Percentiles rank a stretch among this genome's conserved stretches.
Evolutionary conservation across 2,888 invertebrate genomes (phyloP).

Genomic region (Monopis laevigella): DNA sequence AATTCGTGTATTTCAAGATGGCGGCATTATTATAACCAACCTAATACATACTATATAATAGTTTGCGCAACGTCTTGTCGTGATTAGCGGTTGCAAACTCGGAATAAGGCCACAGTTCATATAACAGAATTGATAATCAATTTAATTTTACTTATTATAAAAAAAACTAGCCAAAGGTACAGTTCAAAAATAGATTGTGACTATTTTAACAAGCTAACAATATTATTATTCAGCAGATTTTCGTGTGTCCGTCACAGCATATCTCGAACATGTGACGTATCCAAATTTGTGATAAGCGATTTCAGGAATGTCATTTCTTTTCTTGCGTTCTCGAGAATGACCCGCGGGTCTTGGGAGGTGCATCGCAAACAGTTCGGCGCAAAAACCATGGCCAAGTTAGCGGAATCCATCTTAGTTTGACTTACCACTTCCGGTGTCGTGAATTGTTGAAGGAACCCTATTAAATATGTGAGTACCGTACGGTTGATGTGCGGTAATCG

Average conservation of each 20-base stretch:
- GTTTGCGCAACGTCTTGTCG: no score
- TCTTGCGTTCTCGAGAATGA: constrained; percentile 96
- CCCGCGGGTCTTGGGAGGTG: constrained; percentile 91
- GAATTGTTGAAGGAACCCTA: constrained; percentile 85
- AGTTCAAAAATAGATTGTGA: no score
- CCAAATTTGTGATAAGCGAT: constrained; percentile 92
- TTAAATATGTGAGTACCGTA: constrained; percentile 77
- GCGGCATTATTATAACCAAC: no score
- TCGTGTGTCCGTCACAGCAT: constrained; percentile 72
- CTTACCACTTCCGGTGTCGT: constrained; percentile 89
- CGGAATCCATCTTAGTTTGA: constrained; percentile 98
- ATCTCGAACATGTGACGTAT: constrained; percentile 83
- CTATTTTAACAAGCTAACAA: constrained; percentile 22
- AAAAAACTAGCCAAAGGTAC: no score
- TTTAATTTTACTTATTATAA: no score
- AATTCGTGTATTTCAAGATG: no score
- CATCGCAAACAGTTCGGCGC: constrained; percentile 97
- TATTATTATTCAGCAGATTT: constrained; percentile 49
- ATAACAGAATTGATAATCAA: no score
- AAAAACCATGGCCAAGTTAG: constrained; percentile 98
- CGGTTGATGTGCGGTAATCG: constrained; percentile 90
- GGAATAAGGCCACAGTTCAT: no score
- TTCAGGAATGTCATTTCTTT: constrained; percentile 99
- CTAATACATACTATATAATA: no score
- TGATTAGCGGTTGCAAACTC: no score